A percentile compares a stretch with the other conserved stretches of the same genome.
Conservation (phyloP, 2,113 vertebrate species). For the Scophthalmus maximus region DNA sequence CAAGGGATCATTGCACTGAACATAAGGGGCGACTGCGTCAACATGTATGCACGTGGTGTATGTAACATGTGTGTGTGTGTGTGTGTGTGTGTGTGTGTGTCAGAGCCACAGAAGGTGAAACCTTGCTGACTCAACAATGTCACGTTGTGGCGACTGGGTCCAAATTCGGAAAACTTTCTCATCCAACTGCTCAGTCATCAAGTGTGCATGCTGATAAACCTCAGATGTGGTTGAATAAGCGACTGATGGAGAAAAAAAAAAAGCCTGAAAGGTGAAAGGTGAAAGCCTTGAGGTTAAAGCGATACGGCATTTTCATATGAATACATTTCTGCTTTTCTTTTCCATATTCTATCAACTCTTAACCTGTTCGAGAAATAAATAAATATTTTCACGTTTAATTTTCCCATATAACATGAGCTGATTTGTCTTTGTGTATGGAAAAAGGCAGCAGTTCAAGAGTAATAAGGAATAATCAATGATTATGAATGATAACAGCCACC, state of each 20-base stretch:
- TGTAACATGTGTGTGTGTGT: not conserved
- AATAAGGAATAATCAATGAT: not conserved
- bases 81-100: not conserved
- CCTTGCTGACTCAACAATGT: slow-evolving; percentile 37
- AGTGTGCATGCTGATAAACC: not conserved
- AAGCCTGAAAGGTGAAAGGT: too few relatives aligned
- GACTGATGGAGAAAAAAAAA: not conserved
- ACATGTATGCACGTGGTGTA: not conserved
- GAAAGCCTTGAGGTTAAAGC: slow-evolving; percentile 1
- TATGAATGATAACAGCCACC: not conserved
- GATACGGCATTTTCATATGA: slow-evolving; percentile 27
- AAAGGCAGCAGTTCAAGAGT: not conserved
- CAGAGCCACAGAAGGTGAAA: slow-evolving; percentile 25
- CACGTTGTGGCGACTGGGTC: slow-evolving; percentile 31
- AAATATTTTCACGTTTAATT: too few relatives aligned
- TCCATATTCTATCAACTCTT: not conserved
- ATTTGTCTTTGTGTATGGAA: not conserved
- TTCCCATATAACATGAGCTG: too few relatives aligned
- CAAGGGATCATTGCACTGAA: too few relatives aligned
- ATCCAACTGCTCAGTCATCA: slow-evolving; percentile 4
- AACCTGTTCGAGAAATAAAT: not conserved
- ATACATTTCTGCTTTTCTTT: slow-evolving; percentile 25
- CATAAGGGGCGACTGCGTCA: slow-evolving; percentile 35
- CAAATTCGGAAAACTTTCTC: not conserved
- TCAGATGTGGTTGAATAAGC: slow-evolving; percentile 14